These are phyloP conservation scores for Drosophila setosimentum DNA, from an alignment of 2,888 invertebrate species.

Conservation along the genomic window DNA sequence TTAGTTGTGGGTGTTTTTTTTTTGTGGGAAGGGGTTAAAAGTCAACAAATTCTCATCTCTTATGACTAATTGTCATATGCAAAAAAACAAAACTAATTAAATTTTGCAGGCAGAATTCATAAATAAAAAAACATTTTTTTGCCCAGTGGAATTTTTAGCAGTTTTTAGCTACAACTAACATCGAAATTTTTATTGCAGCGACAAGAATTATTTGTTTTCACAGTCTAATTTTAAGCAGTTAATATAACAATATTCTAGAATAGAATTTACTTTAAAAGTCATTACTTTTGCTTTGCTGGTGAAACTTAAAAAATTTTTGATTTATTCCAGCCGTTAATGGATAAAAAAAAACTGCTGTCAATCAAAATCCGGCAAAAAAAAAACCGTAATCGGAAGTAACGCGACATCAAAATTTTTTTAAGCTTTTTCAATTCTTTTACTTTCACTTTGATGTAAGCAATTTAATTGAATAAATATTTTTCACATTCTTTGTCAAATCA, in stretches of 20 bases:
- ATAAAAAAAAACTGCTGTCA: conserved; percentile 33
- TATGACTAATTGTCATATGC: conserved; percentile 48
- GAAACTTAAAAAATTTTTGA: conserved; percentile 37
- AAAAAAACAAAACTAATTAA: background rate
- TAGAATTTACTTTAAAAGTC: conserved; percentile 4
- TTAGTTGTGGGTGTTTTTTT: conserved; percentile 12
- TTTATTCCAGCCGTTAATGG: conserved; percentile 55
- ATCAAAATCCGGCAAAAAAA: conserved; percentile 19
- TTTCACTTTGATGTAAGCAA: conserved; percentile 55
- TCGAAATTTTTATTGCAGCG: background rate
- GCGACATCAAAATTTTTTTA: conserved; percentile 25
- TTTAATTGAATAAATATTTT: conserved; percentile 4
- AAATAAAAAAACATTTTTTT: background rate
- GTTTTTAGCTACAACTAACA: background rate
- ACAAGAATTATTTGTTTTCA: background rate
- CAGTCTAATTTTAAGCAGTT: background rate
- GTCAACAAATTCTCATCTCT: conserved; percentile 43
- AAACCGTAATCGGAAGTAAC: conserved; percentile 59
- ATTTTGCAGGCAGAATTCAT: background rate
- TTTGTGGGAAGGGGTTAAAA: conserved; percentile 12
- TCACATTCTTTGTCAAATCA: background rate
- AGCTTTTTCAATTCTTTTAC: background rate
- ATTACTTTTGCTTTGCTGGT: conserved; percentile 22
- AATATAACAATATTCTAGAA: background rate
- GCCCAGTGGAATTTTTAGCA: background rate